Evolutionary conservation across 2,888 invertebrate species (phyloP).

Genomic region (Parnassius glacialis): DNA sequence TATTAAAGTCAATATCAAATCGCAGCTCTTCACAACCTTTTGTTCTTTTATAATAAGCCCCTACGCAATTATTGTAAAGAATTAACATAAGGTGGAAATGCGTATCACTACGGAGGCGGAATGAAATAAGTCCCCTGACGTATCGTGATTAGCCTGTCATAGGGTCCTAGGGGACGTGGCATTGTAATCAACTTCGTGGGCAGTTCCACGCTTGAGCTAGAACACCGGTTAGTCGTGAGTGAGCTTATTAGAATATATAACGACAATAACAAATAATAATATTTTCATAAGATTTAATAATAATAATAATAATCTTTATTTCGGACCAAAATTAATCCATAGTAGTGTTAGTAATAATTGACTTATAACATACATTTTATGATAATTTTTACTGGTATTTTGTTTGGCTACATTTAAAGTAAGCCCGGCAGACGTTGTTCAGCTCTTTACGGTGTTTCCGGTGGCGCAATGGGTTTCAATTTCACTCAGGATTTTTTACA

Average conservation of each 20-base stretch:
- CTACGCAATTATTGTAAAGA: slow-evolving; percentile 24
- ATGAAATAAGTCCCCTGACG: slow-evolving; percentile 54
- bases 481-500: no score
- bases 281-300: no score
- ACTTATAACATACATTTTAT: no score
- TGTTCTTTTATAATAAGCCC: slow-evolving; percentile 27
- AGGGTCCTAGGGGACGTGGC: slow-evolving; percentile 45
- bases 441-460: no score
- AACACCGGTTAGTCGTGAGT: slow-evolving; percentile 2
- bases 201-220: slow-evolving; percentile 31
- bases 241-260: not conserved
- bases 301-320: no score
- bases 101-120: slow-evolving; percentile 29
- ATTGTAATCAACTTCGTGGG: slow-evolving; percentile 55
- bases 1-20: slow-evolving; percentile 13
- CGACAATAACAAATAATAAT: no score
- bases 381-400: no score
- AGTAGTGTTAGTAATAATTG: no score
- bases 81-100: slow-evolving; percentile 26
- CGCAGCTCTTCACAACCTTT: slow-evolving; percentile 14
- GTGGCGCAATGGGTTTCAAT: no score
- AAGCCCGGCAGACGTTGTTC: no score
- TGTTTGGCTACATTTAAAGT: no score
- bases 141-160: slow-evolving; percentile 66
- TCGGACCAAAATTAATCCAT: no score